Percentiles rank a stretch among this genome's conserved stretches.
Conservation (phyloP, 2,113 vertebrate genomes). For the Ursus arctos region DNA sequence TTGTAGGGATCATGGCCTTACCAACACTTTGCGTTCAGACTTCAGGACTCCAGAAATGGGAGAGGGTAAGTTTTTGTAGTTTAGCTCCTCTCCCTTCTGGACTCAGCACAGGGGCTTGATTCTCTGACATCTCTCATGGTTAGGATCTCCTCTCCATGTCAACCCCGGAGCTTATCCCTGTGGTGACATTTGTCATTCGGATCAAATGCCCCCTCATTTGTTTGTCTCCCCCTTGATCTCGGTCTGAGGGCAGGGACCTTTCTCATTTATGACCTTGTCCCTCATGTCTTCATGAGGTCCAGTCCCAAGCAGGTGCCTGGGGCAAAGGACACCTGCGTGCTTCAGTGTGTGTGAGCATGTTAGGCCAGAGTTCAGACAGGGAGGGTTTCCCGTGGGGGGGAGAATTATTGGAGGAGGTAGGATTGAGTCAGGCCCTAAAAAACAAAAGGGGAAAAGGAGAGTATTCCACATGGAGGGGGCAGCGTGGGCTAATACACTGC, state of each 20-base stretch:
- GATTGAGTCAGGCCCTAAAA: neutral
- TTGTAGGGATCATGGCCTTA: too few species aligned
- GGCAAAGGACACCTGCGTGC: neutral
- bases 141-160: neutral
- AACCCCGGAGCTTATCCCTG: neutral
- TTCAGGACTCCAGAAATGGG: neutral
- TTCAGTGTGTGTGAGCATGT: neutral
- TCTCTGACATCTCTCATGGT: neutral
- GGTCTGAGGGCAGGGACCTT: neutral
- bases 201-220: neutral
- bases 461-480: fast-evolving
- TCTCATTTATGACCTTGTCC: neutral
- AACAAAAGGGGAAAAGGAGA: neutral
- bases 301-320: neutral
- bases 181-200: neutral
- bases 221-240: neutral
- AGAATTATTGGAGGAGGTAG: neutral
- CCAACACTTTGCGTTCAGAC: neutral
- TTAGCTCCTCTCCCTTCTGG: neutral
- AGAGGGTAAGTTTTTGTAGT: neutral
- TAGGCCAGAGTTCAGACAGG: neutral
- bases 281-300: neutral
- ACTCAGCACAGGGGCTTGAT: neutral
- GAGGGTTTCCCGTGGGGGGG: neutral
- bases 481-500: fast-evolving